Base-by-base conservation (phyloP, 2,113 vertebrate species). In the Conger conger region DNA sequence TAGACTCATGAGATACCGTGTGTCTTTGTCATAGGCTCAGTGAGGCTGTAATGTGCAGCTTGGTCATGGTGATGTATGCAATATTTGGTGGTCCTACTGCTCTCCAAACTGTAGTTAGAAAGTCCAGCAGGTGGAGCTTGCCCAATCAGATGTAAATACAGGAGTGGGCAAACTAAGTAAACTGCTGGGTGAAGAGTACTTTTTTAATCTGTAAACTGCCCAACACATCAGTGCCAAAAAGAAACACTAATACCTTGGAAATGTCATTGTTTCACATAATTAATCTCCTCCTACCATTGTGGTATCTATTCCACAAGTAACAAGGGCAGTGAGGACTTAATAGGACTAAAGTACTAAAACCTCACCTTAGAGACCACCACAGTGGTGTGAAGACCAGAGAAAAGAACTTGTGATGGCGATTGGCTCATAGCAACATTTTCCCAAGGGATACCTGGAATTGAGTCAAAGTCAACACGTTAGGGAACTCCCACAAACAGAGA, bases 401-500 rank as follows among this genome's bases (percentile, higher is more conserved):
- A 50, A 36, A 36, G 80, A 16, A 57, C 30, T 37, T 20, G 35
- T 82, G 80, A 57, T 57, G 36, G 36, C 33, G 30, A 42, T 33
- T 35, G 57, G 36, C n/a, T 77, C 54, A 60, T n/a, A 37, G 36
- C 37, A 35, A 57, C 45, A 40, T 53, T 38, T 83, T 83, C 81
- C 35, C 85, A 83, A 73, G 82, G 53, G 82, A 86, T 77, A 76
- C 81, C 54, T 78, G 76, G 20, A 60, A 63, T 38, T 87, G 76
- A 83, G 81, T 76, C 54, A 35, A 63, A 57, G 85, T 85, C 81
- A 76, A 35, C 86, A 87, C 86, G 88, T 84, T 82, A 86, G 80
- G 83, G 87, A 86, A 87, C 88, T 80, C 84, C 86, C 88, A 85
- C 30, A 81, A 87, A 40, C 83, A 84, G 83, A 87, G 86, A 86